Base-by-base conservation (phyloP, 2,797 vertebrate species). In the Epinephelus awoara region DNA sequence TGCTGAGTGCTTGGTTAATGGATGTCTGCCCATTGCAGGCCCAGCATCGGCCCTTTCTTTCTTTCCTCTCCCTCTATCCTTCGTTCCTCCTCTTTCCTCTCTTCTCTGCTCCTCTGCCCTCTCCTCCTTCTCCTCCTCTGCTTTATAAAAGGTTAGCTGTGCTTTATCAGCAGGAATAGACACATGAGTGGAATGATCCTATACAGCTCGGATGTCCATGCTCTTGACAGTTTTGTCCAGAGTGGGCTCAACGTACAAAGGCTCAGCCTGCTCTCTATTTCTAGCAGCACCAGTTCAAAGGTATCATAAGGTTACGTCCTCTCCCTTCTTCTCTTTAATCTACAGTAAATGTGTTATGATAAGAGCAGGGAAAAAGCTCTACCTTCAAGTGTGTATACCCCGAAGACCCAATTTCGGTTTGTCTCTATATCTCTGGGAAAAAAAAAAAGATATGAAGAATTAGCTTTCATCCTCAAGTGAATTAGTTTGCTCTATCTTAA, bases 401-500 rank as follows among this genome's bases (percentile, higher is more conserved):
- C 42, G 15, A 64, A 86, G 86, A 89, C 85, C 86, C 80, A 84
- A 86, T 88, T 91, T 91, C 72, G 27, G 63, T 83, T 91, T 90
- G 89, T 93, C 89, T 92, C 83, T 85, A 75, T 84, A 90, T 90
- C 92, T 89, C 56, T 13, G 19, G 61, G 66, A 81, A 47, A 19
- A 51, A 23, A 74, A 72, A 69, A 80, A 85, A 85, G 80, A 87
- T 85, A 84, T 77, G 77, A 90, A 85, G 89, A 91, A 93, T 93
- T 87, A 88, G 88, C 89, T 87, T 91, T 77, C 54, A 59, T 88
- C 80, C 91, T 91, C 78, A 65, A 90, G 90, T 93, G 91, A 92
- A 92, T 93, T 88, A 88, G 87, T 91, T 92, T 90, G 82, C 91
- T 92, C 91, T 88, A 92, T 94, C 92, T 92, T 94, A 94, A 94